Percentiles rank a stretch among this genome's conserved stretches.
Conservation (phyloP, 2,888 invertebrate genomes). For the Stenoptilia bipunctidactyla region DNA sequence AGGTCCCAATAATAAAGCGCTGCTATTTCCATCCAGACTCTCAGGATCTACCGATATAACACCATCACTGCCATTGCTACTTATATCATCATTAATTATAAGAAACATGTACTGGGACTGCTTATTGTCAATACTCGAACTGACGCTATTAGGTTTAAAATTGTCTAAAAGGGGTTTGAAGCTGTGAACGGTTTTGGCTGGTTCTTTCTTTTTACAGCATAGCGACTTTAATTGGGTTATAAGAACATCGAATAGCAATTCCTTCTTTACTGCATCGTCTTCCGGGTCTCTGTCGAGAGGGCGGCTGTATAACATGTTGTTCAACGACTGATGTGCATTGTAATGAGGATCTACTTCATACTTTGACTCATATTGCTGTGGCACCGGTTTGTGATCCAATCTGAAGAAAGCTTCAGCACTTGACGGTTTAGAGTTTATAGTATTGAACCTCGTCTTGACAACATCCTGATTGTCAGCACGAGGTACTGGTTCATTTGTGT, state of each 20-base stretch:
- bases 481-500: neutral
- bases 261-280: constrained; percentile 38
- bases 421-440: neutral
- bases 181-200: neutral
- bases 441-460: neutral
- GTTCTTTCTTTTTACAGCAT: constrained; percentile 42
- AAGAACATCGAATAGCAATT: constrained; percentile 50
- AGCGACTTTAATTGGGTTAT: constrained; percentile 47
- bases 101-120: constrained; percentile 48
- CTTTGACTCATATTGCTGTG: constrained; percentile 27
- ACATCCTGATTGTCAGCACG: neutral
- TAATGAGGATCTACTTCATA: constrained; percentile 15
- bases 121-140: constrained; percentile 8
- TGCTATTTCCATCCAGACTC: constrained; percentile 47
- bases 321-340: constrained; percentile 38
- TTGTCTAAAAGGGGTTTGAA: neutral
- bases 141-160: neutral
- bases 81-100: constrained; percentile 54
- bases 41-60: constrained; percentile 52
- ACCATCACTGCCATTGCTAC: constrained; percentile 38
- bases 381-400: constrained; percentile 39
- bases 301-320: constrained; percentile 35
- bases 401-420: constrained; percentile 28
- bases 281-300: constrained; percentile 22
- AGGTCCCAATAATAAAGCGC: constrained; percentile 52